Conservation (phyloP, 2,113 vertebrate species). For the Stomatorhinus ivindoensis region DNA sequence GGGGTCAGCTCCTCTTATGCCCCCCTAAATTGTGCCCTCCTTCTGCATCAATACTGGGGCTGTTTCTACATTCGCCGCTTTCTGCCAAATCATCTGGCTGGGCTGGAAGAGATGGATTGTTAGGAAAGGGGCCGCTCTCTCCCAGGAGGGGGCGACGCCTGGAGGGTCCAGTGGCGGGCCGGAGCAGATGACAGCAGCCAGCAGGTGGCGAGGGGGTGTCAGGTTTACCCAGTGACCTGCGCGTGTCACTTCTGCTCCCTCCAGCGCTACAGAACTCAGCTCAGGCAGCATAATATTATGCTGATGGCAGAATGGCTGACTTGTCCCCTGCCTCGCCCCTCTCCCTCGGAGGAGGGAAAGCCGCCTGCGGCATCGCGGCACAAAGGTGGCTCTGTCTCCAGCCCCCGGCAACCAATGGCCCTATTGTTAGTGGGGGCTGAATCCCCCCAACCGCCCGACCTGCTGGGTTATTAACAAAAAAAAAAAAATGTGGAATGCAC, state of each 20-base stretch:
- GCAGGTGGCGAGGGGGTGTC: background rate
- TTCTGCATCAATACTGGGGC: background rate
- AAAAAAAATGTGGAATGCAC: background rate
- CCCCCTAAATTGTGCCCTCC: background rate
- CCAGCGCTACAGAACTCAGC: background rate
- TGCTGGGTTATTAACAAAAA: background rate
- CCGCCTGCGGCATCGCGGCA: background rate
- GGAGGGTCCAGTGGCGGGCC: background rate
- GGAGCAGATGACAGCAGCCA: background rate
- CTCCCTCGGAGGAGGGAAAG: background rate
- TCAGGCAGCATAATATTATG: conserved; percentile 17
- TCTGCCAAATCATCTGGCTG: background rate
- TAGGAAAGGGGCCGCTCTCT: background rate
- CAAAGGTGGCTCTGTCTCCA: conserved; percentile 12
- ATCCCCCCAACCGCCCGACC: background rate
- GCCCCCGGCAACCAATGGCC: conserved; percentile 1
- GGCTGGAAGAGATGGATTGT: background rate
- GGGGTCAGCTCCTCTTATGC: background rate
- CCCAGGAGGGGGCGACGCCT: background rate
- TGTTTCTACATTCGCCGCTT: background rate
- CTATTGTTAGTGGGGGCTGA: background rate
- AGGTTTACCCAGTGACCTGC: background rate
- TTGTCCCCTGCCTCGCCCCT: background rate
- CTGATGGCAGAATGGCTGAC: conserved; percentile 14
- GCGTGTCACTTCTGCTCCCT: background rate